phyloP scores from a whole-genome alignment of 1,140 invertebrate genomes.

The Lepidurus packardi region DNA sequence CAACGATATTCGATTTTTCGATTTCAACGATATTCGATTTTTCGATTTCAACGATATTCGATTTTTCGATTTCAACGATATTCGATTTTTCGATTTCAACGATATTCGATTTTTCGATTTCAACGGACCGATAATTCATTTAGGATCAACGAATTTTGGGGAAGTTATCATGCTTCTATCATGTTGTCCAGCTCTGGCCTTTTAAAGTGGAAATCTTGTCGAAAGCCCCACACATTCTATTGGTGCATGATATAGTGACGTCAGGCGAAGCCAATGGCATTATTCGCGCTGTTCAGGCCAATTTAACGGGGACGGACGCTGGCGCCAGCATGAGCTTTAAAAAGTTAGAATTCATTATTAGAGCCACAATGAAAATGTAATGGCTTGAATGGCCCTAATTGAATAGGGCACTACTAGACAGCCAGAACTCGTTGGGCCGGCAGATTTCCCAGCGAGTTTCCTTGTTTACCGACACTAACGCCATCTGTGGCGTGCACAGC shows the following conservation, averaged over 20 bases:
- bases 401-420: not conserved
- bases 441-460: not conserved
- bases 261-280: not conserved
- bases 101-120: no score
- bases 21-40: no score
- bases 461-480: not conserved
- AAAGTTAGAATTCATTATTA: not conserved
- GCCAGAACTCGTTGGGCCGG: not conserved
- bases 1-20: no score
- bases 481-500: not conserved
- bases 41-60: no score
- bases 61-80: no score
- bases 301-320: constrained; percentile 2
- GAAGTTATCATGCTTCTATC: not conserved
- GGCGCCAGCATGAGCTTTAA: constrained; percentile 28
- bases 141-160: not conserved
- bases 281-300: not conserved
- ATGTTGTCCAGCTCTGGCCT: not conserved
- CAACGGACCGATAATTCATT: not conserved
- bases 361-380: no score
- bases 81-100: no score
- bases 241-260: not conserved
- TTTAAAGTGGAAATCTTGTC: not conserved
- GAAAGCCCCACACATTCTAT: not conserved
- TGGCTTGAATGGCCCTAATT: no score